phyloP scores from a whole-genome alignment of 2,888 invertebrate genomes.

The Andrena bucephala region DNA sequence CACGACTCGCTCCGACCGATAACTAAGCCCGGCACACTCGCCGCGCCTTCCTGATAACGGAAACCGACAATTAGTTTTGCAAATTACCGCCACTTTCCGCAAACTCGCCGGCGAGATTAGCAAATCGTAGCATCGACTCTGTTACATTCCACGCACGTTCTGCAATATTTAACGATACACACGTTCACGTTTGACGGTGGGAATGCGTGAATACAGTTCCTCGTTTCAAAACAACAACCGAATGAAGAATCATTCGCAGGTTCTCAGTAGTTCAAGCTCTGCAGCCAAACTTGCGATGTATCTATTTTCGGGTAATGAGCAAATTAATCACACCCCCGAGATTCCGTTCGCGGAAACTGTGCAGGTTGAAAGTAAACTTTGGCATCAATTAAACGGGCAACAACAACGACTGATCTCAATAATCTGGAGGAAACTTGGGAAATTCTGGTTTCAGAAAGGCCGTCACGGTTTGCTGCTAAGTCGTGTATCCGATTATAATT shows the following conservation, averaged over 20 bases:
- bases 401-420: constrained; percentile 4
- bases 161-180: too few relatives aligned
- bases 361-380: constrained; percentile 24
- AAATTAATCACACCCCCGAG: not conserved
- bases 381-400: constrained; percentile 18
- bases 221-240: too few relatives aligned
- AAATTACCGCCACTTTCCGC: constrained; percentile 31
- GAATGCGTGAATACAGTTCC: too few relatives aligned
- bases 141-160: too few relatives aligned
- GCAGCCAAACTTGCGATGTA: not conserved
- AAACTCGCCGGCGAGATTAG: not conserved
- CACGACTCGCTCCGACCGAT: constrained; percentile 30
- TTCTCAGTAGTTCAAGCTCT: not conserved
- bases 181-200: too few relatives aligned
- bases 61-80: constrained; percentile 50
- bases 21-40: constrained; percentile 33
- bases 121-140: not conserved
- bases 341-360: constrained; percentile 5
- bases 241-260: not conserved
- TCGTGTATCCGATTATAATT: constrained; percentile 56
- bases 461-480: constrained; percentile 37
- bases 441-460: constrained; percentile 35
- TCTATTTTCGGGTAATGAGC: constrained; percentile 8
- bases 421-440: constrained; percentile 39
- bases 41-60: constrained; percentile 44